A percentile compares a stretch with the other conserved stretches of the same genome.
phyloP scores from a whole-genome alignment of 2,888 invertebrate genomes.

The Machimus atricapillus region DNA sequence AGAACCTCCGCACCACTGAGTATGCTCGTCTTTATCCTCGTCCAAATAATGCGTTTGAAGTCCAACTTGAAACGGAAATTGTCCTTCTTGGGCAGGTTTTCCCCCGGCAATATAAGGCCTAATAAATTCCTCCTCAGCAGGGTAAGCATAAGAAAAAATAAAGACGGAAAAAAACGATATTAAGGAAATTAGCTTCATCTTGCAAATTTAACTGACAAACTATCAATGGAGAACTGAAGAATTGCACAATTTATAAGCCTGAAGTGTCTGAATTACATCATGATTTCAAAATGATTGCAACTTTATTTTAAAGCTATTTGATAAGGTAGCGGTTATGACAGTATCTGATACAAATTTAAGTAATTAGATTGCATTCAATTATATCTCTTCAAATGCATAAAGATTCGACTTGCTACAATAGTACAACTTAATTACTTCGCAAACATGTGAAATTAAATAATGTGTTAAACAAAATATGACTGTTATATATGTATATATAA shows the following conservation, averaged over 20 bases:
- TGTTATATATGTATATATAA: too few relatives aligned
- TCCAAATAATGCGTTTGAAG: background rate
- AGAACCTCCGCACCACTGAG: slow-evolving; percentile 41
- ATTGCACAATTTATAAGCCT: background rate
- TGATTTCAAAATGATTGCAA: background rate
- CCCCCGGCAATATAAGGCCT: background rate
- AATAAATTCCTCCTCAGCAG: background rate
- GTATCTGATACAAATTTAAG: background rate
- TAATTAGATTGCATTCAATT: background rate
- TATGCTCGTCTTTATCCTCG: background rate
- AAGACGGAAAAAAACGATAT: background rate
- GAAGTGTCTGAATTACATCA: background rate
- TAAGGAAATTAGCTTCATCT: background rate
- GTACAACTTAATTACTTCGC: too few relatives aligned
- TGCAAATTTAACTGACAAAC: background rate
- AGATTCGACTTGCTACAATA: too few relatives aligned
- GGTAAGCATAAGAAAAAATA: background rate
- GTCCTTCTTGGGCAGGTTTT: background rate
- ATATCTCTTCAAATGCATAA: too few relatives aligned
- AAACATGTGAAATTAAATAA: too few relatives aligned
- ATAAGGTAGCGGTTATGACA: background rate
- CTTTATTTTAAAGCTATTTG: background rate
- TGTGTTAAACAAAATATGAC: too few relatives aligned
- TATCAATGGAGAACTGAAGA: background rate
- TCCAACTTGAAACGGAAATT: slow-evolving; percentile 36